Conservation (phyloP, 2,113 vertebrate species). For the Microtus richardsoni region DNA sequence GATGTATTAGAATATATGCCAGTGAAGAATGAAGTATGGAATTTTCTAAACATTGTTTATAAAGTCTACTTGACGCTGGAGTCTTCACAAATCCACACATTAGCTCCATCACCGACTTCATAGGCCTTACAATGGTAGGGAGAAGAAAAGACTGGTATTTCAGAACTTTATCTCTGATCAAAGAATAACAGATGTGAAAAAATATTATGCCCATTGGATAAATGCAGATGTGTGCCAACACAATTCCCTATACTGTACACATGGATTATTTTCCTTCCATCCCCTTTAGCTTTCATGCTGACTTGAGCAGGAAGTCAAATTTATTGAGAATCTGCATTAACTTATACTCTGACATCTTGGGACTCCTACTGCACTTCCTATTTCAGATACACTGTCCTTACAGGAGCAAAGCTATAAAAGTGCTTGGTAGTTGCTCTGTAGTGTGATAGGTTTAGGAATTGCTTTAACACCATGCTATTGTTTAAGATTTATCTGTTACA, state of each 20-base stretch:
- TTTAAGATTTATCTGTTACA: neutral
- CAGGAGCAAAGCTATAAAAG: neutral
- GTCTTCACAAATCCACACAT: neutral
- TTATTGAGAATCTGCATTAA: neutral
- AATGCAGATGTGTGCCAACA: neutral
- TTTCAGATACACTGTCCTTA: neutral
- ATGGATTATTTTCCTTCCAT: neutral
- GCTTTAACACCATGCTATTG: neutral
- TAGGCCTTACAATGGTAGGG: neutral
- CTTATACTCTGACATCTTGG: neutral
- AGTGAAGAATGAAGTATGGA: neutral
- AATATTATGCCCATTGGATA: neutral
- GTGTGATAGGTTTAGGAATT: neutral
- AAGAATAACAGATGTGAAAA: neutral
- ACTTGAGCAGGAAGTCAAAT: neutral
- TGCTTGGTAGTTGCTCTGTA: neutral
- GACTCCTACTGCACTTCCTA: neutral
- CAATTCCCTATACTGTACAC: neutral
- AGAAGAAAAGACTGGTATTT: neutral
- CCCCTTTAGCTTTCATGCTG: neutral
- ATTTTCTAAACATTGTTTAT: neutral
- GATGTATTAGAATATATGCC: neutral
- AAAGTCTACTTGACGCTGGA: too few species aligned
- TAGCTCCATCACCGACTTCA: rapidly evolving
- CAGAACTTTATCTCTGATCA: rapidly evolving